Base-by-base conservation (phyloP, 1,140 invertebrate genomes). In the Hylaeus volcanicus region DNA sequence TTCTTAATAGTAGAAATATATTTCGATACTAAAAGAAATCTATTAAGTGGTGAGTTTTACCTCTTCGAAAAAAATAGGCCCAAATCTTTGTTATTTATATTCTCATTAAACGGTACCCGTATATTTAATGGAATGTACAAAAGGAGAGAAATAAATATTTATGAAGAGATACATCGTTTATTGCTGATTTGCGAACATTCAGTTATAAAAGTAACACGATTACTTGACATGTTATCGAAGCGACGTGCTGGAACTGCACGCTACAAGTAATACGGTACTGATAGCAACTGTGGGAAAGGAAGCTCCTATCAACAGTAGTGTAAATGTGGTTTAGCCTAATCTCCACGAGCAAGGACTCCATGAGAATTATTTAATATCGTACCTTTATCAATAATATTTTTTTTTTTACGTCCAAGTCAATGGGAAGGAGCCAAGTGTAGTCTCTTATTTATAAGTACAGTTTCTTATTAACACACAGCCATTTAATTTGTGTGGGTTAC, bases 251-350 rank as follows among this genome's bases (percentile, higher is more conserved):
- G 48, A 80, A 74, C 45, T 55, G 41, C 39, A 61, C 70, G 41
- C 26, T 88, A 79, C 87, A 88, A 85, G 85, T 92, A 91, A 89
- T 88, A 80, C 83, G 69, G 77, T 69, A 84, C 83, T 84, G 92
- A 92, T 93, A 93, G 85, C 81, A 72, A 90, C 91, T 90, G 92
- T 93, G 92, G 84, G 92, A 93, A 93, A 90, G 91, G 91, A 93
- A 92, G 89, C 89, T 76, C 68, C 71, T 92, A 92, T 91, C 90
- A 86, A 78, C 63, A 5, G 61, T 79, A 70, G 43, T 74, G 85
- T 45, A 81, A 84, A 86, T 58, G 79, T 41, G 51, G 53, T 74
- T 58, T 82, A 78, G 56, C 43, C 65, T 68, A 85, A 86, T 85
- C 74, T 76, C 11, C 6, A 63, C 12, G 3, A 9, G 51, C 11